Evolutionary conservation across 2,888 invertebrate genomes (phyloP).

Genomic region (Drosophila stalkeri): DNA sequence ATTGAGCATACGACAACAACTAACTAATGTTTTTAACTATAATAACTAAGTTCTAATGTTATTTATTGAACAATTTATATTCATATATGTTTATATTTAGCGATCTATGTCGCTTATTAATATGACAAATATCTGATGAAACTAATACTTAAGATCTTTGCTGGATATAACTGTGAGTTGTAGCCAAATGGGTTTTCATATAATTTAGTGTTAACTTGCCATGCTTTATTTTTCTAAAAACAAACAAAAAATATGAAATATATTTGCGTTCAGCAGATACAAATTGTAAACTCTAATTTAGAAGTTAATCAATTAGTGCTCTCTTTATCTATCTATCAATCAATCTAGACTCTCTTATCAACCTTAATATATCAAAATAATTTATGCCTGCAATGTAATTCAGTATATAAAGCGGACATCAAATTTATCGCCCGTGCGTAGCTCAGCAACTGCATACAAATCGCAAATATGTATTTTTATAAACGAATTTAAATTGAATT

Average conservation of each 20-base stretch:
- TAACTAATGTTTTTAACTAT: slow-evolving; percentile 60
- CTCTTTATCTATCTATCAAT: slow-evolving; percentile 32
- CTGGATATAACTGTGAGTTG: slow-evolving; percentile 53
- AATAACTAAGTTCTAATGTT: slow-evolving; percentile 60
- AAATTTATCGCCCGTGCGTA: slow-evolving; percentile 40
- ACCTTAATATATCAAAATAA: slow-evolving; percentile 31
- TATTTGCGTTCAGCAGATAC: not conserved
- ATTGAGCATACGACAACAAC: slow-evolving; percentile 54
- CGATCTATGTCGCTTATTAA: slow-evolving; percentile 23
- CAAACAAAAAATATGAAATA: not conserved
- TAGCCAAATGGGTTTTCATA: slow-evolving; percentile 29
- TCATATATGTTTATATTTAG: slow-evolving; percentile 34
- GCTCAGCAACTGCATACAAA: slow-evolving; percentile 42
- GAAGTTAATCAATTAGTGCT: slow-evolving; percentile 35
- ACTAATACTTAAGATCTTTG: slow-evolving; percentile 34
- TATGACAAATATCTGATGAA: slow-evolving; percentile 36
- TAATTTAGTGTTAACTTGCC: slow-evolving; percentile 39
- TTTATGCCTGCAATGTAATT: slow-evolving; percentile 44
- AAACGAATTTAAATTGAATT: slow-evolving; percentile 33
- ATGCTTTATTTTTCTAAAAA: slow-evolving; percentile 28
- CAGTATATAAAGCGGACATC: slow-evolving; percentile 27
- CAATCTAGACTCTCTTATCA: slow-evolving; percentile 2
- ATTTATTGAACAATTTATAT: slow-evolving; percentile 46
- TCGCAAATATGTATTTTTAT: slow-evolving; percentile 44
- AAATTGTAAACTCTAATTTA: slow-evolving; percentile 42